Base-by-base conservation (phyloP, 2,113 vertebrate genomes). In the Symphodus melops region DNA sequence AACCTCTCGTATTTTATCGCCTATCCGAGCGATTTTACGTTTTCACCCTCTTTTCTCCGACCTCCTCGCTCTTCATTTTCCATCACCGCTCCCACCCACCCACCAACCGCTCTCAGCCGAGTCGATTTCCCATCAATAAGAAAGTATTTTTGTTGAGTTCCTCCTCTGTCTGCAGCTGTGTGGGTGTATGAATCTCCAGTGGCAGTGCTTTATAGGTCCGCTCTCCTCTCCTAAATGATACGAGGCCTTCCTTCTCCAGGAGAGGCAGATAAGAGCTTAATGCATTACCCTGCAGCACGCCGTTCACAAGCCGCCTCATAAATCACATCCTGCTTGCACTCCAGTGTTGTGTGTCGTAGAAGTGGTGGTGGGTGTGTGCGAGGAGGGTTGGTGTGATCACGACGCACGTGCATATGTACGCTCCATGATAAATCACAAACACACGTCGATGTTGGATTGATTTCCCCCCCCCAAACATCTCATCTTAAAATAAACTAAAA, bases 191-290 rank as follows among this genome's bases (percentile, higher is more conserved):
- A 75, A 46, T 86, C 77, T 88, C 54, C 9, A 11, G 65, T 60
- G 46, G 72, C 1, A 8, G 20, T 66, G 62, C 59, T 88, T 86
- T 88, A 86, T 59, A 46, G 73, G 39, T 46, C 46, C 59, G 11
- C 46, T 57, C 25, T 72, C 75, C n/a, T 53, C 61, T 54, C 39
- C 65, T 81, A 75, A 86, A 86, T 57, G 78, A 80, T 84, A 77
- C 36, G 74, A 82, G 83, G 44, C 70, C 84, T 64, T 74, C 57
- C 78, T 77, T 85, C 79, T 80, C 68, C 77, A 55, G 79, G 71
- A 83, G 77, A 81, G 63, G 74, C 71, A 90, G 91, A 94, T 93
- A 92, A 93, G 91, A 84, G 85, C 82, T 84, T 89, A 93, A 90
- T 89, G 85, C 87, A 93, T 91, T 89, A 86, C 83, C 70, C 88